These are phyloP conservation scores for Neuroterus valhalla DNA, from an alignment of 1,140 invertebrate species.

Conservation along the genomic window DNA sequence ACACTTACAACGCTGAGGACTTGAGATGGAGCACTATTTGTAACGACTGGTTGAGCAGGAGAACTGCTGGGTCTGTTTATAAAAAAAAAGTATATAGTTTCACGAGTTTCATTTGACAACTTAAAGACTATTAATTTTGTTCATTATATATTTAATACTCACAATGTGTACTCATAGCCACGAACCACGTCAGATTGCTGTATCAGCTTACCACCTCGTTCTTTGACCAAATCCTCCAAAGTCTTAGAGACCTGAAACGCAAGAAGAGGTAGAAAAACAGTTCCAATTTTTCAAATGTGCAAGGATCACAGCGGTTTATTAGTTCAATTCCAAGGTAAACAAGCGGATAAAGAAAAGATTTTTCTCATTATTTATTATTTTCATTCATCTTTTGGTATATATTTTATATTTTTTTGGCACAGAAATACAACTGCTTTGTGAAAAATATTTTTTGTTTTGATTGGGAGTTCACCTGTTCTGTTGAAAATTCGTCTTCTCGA, in stretches of 20 bases:
- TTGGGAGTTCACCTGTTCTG: too few species aligned
- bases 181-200: constrained; percentile 63
- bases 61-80: constrained; percentile 57
- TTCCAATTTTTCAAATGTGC: constrained; percentile 1
- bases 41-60: constrained; percentile 50
- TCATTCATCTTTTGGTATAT: too few species aligned
- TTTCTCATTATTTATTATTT: too few species aligned
- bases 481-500: too few species aligned
- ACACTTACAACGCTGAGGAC: constrained; percentile 64
- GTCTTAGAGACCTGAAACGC: constrained; percentile 57
- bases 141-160: constrained; percentile 46
- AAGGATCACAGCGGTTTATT: neutral
- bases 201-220: constrained; percentile 67
- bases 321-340: too few species aligned
- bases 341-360: too few species aligned
- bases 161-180: constrained; percentile 70
- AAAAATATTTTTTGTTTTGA: too few species aligned
- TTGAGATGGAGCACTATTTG: constrained; percentile 53
- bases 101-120: constrained; percentile 26
- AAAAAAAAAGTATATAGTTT: constrained; percentile 35
- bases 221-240: constrained; percentile 69
- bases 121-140: constrained; percentile 27
- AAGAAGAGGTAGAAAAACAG: constrained; percentile 30
- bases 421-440: too few species aligned
- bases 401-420: too few species aligned